Evolutionary conservation across 1,140 invertebrate species (phyloP).

Genomic region (Forficula auricularia): DNA sequence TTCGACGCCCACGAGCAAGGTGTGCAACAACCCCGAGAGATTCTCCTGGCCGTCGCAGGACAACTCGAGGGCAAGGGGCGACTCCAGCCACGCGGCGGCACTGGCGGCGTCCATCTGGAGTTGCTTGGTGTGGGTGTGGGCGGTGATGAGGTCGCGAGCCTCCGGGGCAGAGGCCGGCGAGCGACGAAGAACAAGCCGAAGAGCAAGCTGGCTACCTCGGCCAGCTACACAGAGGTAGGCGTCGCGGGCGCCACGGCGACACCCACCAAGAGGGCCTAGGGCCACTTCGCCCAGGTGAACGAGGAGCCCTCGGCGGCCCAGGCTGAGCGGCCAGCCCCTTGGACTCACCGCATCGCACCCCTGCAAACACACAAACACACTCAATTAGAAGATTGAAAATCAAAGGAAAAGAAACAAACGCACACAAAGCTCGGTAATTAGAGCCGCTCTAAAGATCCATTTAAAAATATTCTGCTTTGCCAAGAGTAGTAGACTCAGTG

Average conservation of each 20-base stretch:
- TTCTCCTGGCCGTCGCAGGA: conserved; percentile 25
- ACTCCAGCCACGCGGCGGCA: conserved; percentile 25
- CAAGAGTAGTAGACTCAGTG: too few relatives aligned
- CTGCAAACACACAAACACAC: conserved; percentile 22
- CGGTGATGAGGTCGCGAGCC: conserved; percentile 24
- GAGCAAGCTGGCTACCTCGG: conserved; percentile 19
- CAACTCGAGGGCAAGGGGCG: conserved; percentile 14
- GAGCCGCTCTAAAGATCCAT: too few relatives aligned
- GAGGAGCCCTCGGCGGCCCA: conserved; percentile 25
- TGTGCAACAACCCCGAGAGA: conserved; percentile 38
- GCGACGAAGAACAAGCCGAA: background rate
- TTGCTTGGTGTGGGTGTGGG: conserved; percentile 26
- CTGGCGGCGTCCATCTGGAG: conserved; percentile 29
- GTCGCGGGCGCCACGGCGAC: conserved; percentile 29
- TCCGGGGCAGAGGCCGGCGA: background rate
- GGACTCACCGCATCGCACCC: conserved; percentile 27
- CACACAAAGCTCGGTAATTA: too few relatives aligned
- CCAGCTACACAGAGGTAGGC: conserved; percentile 32
- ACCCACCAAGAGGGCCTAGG: conserved; percentile 13
- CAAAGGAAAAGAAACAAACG: too few relatives aligned
- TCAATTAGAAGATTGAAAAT: too few relatives aligned
- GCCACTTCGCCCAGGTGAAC: conserved; percentile 30
- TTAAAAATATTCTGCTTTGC: too few relatives aligned
- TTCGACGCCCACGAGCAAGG: conserved; percentile 43
- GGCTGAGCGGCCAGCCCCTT: conserved; percentile 29